These are phyloP conservation scores for Petrocephalus zakoni DNA, from an alignment of 2,113 vertebrate genomes.

Conservation along the genomic window DNA sequence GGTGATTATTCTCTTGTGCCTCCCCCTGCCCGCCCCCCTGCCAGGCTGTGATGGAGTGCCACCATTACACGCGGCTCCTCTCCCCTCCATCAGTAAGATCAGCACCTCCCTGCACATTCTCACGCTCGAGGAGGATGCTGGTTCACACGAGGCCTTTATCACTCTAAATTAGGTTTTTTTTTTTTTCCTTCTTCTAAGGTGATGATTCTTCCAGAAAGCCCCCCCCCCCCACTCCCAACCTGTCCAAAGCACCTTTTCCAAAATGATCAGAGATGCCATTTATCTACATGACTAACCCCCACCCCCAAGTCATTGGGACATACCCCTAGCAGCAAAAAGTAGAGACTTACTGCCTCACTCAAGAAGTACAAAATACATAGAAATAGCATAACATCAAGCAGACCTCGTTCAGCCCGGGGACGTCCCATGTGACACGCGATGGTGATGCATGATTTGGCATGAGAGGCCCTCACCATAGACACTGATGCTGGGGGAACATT, in stretches of 20 bases:
- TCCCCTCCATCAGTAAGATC: neutral
- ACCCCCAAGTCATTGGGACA: neutral
- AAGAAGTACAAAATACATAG: neutral
- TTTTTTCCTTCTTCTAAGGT: neutral
- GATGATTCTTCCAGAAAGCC: neutral
- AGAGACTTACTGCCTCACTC: neutral
- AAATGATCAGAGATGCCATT: neutral
- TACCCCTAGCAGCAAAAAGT: neutral
- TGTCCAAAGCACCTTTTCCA: constrained; percentile 4
- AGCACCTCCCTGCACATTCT: neutral
- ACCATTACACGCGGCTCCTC: neutral
- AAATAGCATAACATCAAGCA: constrained; percentile 10
- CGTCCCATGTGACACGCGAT: neutral
- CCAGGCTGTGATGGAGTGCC: neutral
- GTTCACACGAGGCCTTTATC: neutral
- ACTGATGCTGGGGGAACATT: neutral
- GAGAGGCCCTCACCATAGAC: neutral
- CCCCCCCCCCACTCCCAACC: constrained; percentile 7
- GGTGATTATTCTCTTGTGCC: neutral
- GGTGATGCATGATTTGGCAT: neutral
- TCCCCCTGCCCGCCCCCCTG: neutral
- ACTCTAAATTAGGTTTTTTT: neutral
- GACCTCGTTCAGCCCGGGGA: neutral
- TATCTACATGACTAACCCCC: neutral
- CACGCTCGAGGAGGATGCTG: neutral